phyloP scores from a whole-genome alignment of 1,140 invertebrate species.

The Drosophila parabipectinata region DNA sequence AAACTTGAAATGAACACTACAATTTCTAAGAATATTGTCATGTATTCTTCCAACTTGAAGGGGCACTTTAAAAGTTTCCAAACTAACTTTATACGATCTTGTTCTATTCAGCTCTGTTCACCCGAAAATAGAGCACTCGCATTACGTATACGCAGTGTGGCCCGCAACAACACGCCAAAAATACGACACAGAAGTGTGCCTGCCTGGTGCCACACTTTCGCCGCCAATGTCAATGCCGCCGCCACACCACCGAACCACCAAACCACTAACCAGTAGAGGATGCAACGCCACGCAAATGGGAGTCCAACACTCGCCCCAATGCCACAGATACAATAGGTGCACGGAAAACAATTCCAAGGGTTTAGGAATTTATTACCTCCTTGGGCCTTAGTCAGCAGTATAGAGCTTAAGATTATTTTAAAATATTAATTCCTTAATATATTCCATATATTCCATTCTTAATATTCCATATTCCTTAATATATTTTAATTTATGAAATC shows the following conservation, averaged over 20 bases:
- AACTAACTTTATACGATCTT: slow-evolving; percentile 3
- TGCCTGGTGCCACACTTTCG: slow-evolving; percentile 71
- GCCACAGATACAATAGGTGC: slow-evolving; percentile 60
- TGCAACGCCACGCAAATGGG: slow-evolving; percentile 54
- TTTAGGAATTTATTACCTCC: neutral
- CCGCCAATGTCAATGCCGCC: slow-evolving; percentile 75
- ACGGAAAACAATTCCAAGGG: slow-evolving; percentile 7
- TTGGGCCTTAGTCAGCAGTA: too few relatives aligned
- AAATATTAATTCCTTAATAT: too few relatives aligned
- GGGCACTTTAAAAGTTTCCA: slow-evolving; percentile 11
- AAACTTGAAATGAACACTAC: neutral
- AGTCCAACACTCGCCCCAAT: slow-evolving; percentile 63
- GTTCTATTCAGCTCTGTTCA: neutral
- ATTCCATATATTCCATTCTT: too few relatives aligned
- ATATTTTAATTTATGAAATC: too few relatives aligned
- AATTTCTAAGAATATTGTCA: neutral
- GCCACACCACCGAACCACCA: slow-evolving; percentile 32
- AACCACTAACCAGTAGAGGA: slow-evolving; percentile 34
- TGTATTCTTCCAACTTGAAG: slow-evolving; percentile 22
- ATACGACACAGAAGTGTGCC: slow-evolving; percentile 51
- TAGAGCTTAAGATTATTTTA: too few relatives aligned
- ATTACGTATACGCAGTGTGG: slow-evolving; percentile 73
- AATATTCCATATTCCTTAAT: too few relatives aligned
- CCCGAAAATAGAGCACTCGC: slow-evolving; percentile 42
- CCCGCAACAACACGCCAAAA: slow-evolving; percentile 55